These are phyloP conservation scores for Darevskia nairensis DNA, from an alignment of 2,797 vertebrate species.

Conservation along the genomic window DNA sequence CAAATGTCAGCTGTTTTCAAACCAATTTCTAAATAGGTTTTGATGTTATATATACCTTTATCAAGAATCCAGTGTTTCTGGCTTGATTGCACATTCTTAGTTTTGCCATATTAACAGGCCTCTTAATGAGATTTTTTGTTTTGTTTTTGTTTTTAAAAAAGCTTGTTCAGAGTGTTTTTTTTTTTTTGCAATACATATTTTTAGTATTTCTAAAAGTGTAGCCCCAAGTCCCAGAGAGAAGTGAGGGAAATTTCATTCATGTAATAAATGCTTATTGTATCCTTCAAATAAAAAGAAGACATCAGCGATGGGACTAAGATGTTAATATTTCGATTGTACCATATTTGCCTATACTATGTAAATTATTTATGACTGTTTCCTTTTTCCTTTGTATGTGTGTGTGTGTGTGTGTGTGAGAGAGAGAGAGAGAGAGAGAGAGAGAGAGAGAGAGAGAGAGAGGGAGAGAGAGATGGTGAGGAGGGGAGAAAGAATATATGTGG, in stretches of 20 bases:
- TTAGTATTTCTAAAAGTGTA: constrained; percentile 67
- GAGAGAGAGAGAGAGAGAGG: too few species aligned
- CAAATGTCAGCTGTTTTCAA: constrained; percentile 46
- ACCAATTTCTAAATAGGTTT: constrained; percentile 37
- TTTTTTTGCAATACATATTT: constrained; percentile 43
- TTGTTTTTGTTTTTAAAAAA: constrained; percentile 7
- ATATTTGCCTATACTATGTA: constrained; percentile 93
- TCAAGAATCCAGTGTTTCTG: constrained; percentile 59
- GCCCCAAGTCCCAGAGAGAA: constrained; percentile 60
- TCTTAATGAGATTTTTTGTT: constrained; percentile 41
- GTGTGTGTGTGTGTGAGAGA: constrained; percentile 28
- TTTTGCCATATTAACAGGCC: constrained; percentile 70
- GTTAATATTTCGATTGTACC: constrained; percentile 97
- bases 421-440: not conserved
- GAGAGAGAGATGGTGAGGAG: not conserved
- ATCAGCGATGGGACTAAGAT: constrained; percentile 80
- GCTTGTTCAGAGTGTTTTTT: not conserved
- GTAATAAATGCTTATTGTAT: constrained; percentile 48
- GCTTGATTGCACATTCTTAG: constrained; percentile 77
- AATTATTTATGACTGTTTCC: constrained; percentile 93
- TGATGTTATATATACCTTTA: constrained; percentile 28
- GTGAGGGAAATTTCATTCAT: constrained; percentile 50
- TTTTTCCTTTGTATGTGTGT: constrained; percentile 63
- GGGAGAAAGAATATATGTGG: not conserved
- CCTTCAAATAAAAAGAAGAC: constrained; percentile 65